Base-by-base conservation (phyloP, 2,113 vertebrate species). In the Thamnophis sirtalis region DNA sequence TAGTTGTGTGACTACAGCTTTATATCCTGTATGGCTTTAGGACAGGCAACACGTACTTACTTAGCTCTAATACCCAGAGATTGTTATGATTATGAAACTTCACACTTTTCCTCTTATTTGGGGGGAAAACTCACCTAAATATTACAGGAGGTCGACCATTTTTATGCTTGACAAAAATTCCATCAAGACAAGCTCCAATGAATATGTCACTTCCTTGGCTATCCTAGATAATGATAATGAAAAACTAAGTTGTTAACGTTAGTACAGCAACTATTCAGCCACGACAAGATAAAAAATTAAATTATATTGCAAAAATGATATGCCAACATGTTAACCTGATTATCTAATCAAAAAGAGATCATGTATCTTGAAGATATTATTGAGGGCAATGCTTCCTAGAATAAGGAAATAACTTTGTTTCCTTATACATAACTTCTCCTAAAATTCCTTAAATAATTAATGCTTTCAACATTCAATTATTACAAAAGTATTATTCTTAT, bases 131-230 rank as follows among this genome's bases (percentile, higher is more conserved):
- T 54, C 92, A 99, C 99, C 98, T 98, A 92, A 99, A 99, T 89
- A 99, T 95, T 92, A 98, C 97, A 89, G 98, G 98, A 54, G 98
- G 97, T 87, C 98, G 97, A 88, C 98, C 98, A 89, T 98, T 99
- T 98, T 98, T 99, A 95, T 99, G 98, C 91, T 99, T 99, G 93
- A 99, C 98, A 95, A 99, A 99, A 96, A 99, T 98, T 11, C 99
- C 99, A 50, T 99, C 98, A 1, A 99, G 98, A 96, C 98, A 99
- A 0, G 99, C 98, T 55, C 99, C 99, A 56, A 99, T 97, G 88
- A 98, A 97, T 91, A 99, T 98, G 94, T 99, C 99, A 86, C 98
- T 97, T 93, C 99, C 98, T 93, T 99, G 98, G 92, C 98, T 98
- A 92, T 99, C 99, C 99, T 99, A 94, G 90, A 95, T 89, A 94